Conservation (phyloP, 2,888 invertebrate genomes). For the Litoditis marina region DNA sequence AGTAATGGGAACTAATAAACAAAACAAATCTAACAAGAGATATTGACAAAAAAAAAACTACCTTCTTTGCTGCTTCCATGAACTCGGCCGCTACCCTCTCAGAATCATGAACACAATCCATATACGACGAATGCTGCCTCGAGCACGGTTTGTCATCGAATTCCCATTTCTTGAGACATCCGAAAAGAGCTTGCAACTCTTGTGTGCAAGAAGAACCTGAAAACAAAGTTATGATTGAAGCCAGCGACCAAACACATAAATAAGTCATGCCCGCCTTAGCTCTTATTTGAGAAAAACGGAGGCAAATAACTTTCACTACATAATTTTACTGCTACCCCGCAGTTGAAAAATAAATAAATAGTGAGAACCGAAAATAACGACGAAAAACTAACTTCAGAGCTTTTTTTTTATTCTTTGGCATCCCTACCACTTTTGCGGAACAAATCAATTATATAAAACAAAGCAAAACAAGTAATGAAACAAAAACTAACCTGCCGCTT, state of each 20-base stretch:
- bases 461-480: background rate
- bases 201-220: constrained; percentile 56
- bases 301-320: background rate
- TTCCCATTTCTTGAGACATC: constrained; percentile 60
- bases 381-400: background rate
- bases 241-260: too few relatives aligned
- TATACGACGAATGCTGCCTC: constrained; percentile 48
- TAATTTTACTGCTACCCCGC: too few relatives aligned
- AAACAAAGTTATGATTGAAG: constrained; percentile 18
- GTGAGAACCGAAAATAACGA: background rate
- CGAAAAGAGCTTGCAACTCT: constrained; percentile 57
- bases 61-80: constrained; percentile 49
- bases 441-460: constrained; percentile 4
- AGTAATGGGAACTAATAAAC: too few relatives aligned
- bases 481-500: constrained; percentile 44
- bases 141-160: constrained; percentile 56
- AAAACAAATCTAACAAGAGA: background rate
- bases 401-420: too few relatives aligned
- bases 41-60: constrained; percentile 2
- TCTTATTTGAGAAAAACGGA: too few relatives aligned
- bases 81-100: constrained; percentile 42
- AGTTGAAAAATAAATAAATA: background rate
- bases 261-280: too few relatives aligned
- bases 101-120: constrained; percentile 49
- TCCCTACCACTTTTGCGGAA: too few relatives aligned